These are phyloP conservation scores for Acanthiza pusilla DNA, from an alignment of 2,797 vertebrate species.

Conservation along the genomic window DNA sequence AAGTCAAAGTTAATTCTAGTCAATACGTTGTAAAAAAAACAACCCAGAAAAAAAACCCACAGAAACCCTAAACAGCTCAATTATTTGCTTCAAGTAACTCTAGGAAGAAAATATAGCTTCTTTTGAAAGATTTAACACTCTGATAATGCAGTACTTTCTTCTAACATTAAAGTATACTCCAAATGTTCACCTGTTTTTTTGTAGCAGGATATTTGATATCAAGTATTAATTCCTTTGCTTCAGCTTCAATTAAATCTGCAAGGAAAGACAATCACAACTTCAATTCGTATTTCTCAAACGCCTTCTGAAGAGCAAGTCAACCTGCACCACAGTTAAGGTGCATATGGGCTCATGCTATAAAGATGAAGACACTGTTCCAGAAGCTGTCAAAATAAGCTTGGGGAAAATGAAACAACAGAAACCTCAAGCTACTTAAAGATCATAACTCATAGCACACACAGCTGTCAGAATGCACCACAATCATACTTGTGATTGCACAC, in stretches of 20 bases:
- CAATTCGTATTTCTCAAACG: neutral
- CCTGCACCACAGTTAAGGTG: neutral
- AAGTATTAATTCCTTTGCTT: conserved; percentile 85
- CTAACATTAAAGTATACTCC: neutral
- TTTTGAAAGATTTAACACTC: neutral
- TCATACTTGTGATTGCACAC: neutral
- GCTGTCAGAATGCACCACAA: neutral
- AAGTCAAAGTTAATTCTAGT: neutral
- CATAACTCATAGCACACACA: neutral
- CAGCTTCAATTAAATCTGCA: conserved; percentile 84
- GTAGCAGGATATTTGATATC: conserved; percentile 95
- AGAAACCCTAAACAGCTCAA: neutral
- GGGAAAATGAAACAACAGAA: neutral
- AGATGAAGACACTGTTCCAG: neutral
- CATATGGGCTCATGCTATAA: accelerated
- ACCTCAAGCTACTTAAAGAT: neutral
- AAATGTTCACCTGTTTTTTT: conserved; percentile 87
- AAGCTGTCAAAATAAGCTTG: neutral
- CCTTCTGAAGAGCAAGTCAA: neutral
- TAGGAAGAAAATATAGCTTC: neutral
- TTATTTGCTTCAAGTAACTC: neutral
- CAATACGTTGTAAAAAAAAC: neutral
- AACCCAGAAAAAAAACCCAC: neutral
- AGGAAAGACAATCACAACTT: conserved; percentile 24
- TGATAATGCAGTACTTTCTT: neutral